Conservation (phyloP, 2,888 invertebrate species). For the Chelonus formosanus region DNA sequence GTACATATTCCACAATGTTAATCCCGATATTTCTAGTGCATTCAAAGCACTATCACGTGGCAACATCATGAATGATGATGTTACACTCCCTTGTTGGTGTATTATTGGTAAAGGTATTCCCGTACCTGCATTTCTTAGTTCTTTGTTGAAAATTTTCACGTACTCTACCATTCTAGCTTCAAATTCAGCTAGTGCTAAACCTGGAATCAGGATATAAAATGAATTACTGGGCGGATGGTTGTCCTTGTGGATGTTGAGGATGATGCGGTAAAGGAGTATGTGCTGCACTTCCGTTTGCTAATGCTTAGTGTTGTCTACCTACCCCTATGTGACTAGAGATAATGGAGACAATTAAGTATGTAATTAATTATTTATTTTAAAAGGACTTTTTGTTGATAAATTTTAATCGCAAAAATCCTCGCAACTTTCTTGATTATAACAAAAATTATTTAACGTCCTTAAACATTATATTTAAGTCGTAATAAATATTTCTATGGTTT, state of each 20-base stretch:
- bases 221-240: constrained; percentile 41
- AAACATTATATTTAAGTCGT: too few relatives aligned
- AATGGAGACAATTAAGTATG: constrained; percentile 78
- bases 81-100: constrained; percentile 63
- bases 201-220: constrained; percentile 11
- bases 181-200: constrained; percentile 71
- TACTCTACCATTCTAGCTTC: constrained; percentile 84
- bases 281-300: constrained; percentile 66
- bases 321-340: constrained; percentile 74
- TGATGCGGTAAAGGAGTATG: constrained; percentile 67
- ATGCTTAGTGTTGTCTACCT: constrained; percentile 57
- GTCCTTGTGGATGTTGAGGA: constrained; percentile 63
- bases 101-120: constrained; percentile 62
- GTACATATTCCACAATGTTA: constrained; percentile 85
- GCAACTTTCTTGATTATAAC: too few relatives aligned
- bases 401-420: too few relatives aligned
- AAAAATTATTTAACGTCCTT: too few relatives aligned
- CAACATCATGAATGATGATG: constrained; percentile 66
- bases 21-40: constrained; percentile 79
- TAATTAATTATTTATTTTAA: too few relatives aligned
- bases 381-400: too few relatives aligned
- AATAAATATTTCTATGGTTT: too few relatives aligned
- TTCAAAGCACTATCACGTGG: constrained; percentile 70
- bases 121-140: constrained; percentile 63
- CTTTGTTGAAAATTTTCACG: constrained; percentile 75